phyloP scores from a whole-genome alignment of 2,888 invertebrate species.

The Caenorhabditis sp. region DNA sequence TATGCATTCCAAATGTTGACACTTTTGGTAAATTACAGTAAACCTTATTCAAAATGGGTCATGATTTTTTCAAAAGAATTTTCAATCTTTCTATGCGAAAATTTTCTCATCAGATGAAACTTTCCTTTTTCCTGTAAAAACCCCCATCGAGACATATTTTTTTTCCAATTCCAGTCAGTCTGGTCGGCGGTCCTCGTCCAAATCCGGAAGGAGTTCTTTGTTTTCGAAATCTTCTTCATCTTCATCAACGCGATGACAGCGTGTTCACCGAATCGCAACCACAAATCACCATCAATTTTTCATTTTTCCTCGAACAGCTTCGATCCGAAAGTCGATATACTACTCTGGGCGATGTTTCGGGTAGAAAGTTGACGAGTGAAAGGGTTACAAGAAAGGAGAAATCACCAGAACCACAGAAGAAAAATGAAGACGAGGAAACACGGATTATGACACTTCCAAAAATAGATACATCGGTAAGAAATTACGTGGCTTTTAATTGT shows the following conservation, averaged over 20 bases:
- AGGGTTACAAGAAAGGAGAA: neutral
- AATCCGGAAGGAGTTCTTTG: slow-evolving; percentile 72
- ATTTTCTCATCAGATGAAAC: too few species aligned
- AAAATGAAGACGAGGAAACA: neutral
- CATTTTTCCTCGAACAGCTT: slow-evolving; percentile 13
- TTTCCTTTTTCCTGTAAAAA: too few species aligned
- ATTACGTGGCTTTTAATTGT: neutral
- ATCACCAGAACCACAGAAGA: neutral
- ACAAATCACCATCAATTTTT: slow-evolving; percentile 30
- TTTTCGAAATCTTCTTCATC: slow-evolving; percentile 69
- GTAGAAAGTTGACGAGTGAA: neutral
- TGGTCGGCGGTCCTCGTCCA: slow-evolving; percentile 72
- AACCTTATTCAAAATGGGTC: too few species aligned
- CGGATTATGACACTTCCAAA: neutral
- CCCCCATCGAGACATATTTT: too few species aligned
- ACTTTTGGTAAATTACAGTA: too few species aligned
- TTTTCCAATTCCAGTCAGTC: too few species aligned
- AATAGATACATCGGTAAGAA: neutral
- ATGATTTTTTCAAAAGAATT: too few species aligned
- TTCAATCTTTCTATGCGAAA: too few species aligned
- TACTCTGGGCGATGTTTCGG: neutral
- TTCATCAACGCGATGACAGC: slow-evolving; percentile 25
- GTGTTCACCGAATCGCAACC: slow-evolving; percentile 29
- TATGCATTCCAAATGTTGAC: too few species aligned
- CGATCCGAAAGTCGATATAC: neutral